Base-by-base conservation (phyloP, 2,113 vertebrate species). In the Lutjanus erythropterus region DNA sequence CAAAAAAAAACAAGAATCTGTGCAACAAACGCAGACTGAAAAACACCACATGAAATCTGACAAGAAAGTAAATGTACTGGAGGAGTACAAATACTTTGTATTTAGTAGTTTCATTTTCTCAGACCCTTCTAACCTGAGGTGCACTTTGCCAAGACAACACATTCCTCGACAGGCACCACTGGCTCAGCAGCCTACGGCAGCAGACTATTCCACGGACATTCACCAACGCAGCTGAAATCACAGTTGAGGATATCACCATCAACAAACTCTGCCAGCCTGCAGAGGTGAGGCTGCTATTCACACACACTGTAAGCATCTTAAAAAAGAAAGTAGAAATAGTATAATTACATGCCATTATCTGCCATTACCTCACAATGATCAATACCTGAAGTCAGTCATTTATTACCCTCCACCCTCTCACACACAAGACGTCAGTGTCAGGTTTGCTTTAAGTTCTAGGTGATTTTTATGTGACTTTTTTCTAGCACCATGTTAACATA, bases 81-180 rank as follows among this genome's bases (percentile, higher is more conserved):
- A 10, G 3, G 3, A 60, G 12, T 9, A 56, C 5, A 41, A 42
- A 39, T 72, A 27, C 6, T 55, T 27, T 7, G 33, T 1, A 52
- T 70, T 58, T n/a, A 23, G 64, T 37, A 12, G 31, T 53, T 44
- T 60, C 5, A 50, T 49, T 77, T 78, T 56, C 52, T 82, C 23
- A 21, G 29, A 69, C 14, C 33, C 33, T 9, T 60, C 44, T 35
- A 15, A 62, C 49, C 31, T 0, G 0, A 49, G 16, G 4, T 61
- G 55, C 19, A 58, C 64, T 72, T 46, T 69, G 47, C 41, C 61
- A 50, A 39, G 71, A 64, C 10, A 1, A 55, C 68, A 75, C 75
- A 82, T 84, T 86, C 83, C 75, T 62, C 21, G 3, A 9, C 37
- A 65, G 65, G 41, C 56, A 19, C 29, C 11, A 4, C 27, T 21